Base-by-base conservation (phyloP, 2,113 vertebrate genomes). In the Lepus timidus region DNA sequence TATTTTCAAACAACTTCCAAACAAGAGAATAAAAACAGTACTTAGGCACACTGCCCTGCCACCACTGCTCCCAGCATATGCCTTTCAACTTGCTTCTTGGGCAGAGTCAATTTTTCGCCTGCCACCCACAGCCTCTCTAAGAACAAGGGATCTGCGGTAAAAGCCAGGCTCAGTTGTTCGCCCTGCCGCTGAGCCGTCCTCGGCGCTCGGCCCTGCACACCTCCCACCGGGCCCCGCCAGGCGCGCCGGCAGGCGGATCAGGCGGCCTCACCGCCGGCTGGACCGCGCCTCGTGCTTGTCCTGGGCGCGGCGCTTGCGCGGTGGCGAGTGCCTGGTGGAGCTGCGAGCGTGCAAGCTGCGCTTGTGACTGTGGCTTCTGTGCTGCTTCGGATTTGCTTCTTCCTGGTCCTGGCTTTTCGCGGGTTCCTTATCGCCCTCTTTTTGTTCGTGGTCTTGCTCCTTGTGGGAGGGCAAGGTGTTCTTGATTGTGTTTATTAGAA, bases 401-500 rank as follows among this genome's bases (percentile, higher is more conserved):
- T 98, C 98, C 91, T 94, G 97, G 96, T 95, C 97, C 88, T 98
- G 98, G 93, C 93, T 98, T 84, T 97, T 93, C 13, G 96, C 94
- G 1, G 98, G 93, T 44, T 98, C 98, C 92, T 98, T 95, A 44
- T 39, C 85, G 27, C 96, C 97, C 90, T 98, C 98, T 58, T 98
- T 97, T 29, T 97, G 97, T 67, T 98, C 98, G 0, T 94, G 96
- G 61, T 98, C 98, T 96, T 98, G 98, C 6, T 99, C 98, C 94
- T 98, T 98, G 58, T 98, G 98, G 85, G 99, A 98, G 0, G 99
- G 98, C 96, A 99, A 97, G 0, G 99, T 99, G 81, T 99, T 99
- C 97, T 99, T 99, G 92, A 99, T 98, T 9, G 99, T 99, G 98
- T 99, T 99, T 87, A 99, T 97, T 52, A 99, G 98, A 98, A 99